Evolutionary conservation across 2,888 invertebrate species (phyloP).

Genomic region (Vannuccia rotundouncinata): DNA sequence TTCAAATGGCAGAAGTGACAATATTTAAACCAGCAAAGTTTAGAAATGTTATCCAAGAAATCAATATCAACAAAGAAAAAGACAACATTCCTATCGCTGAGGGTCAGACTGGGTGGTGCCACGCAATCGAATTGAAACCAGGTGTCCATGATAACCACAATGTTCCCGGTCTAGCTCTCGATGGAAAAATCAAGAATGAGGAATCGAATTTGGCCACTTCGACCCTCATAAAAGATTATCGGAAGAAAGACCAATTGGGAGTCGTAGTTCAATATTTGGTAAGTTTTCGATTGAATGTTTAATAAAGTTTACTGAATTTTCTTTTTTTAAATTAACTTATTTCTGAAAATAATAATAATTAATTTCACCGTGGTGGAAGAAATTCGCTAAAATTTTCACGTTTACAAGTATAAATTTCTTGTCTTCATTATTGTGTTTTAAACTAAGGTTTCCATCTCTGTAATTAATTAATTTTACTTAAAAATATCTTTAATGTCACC

Average conservation of each 20-base stretch:
- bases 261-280: conserved; percentile 37
- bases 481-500: too few relatives aligned
- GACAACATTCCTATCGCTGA: conserved; percentile 12
- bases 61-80: neutral
- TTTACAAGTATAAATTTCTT: too few relatives aligned
- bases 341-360: too few relatives aligned
- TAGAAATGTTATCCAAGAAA: conserved; percentile 31
- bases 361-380: too few relatives aligned
- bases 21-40: conserved; percentile 31
- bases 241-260: conserved; percentile 37
- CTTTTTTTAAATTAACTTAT: too few relatives aligned
- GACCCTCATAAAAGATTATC: conserved; percentile 36
- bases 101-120: conserved; percentile 38
- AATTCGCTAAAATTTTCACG: too few relatives aligned
- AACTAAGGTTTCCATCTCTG: too few relatives aligned
- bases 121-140: conserved; percentile 36
- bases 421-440: too few relatives aligned
- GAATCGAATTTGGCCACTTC: conserved; percentile 38
- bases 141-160: neutral
- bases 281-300: neutral
- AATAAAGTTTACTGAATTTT: too few relatives aligned
- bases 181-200: conserved; percentile 37
- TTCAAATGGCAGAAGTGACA: conserved; percentile 37
- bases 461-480: too few relatives aligned
- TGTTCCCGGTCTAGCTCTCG: conserved; percentile 25